phyloP scores from a whole-genome alignment of 2,888 invertebrate genomes.

The Macropis europaea region DNA sequence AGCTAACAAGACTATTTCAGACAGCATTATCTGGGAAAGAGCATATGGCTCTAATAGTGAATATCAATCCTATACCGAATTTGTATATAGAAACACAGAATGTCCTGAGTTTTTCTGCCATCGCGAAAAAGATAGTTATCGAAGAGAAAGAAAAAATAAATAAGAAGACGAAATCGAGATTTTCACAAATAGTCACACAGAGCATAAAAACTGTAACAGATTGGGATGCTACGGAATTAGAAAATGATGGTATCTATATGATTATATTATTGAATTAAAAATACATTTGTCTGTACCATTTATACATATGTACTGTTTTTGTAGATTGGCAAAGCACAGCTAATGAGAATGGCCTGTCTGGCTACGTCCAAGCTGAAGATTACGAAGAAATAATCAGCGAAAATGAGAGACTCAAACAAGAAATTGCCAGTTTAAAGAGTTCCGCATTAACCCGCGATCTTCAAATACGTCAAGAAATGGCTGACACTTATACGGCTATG shows the following conservation, averaged over 20 bases:
- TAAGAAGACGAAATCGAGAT: conserved; percentile 66
- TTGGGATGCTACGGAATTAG: conserved; percentile 70
- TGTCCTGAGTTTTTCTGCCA: conserved; percentile 92
- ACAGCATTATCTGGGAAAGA: conserved; percentile 88
- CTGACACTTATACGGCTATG: conserved; percentile 68
- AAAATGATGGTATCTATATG: conserved; percentile 23
- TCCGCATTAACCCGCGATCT: conserved; percentile 68
- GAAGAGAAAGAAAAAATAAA: conserved; percentile 61
- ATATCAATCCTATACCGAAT: conserved; percentile 88
- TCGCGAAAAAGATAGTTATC: conserved; percentile 85
- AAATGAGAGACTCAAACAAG: conserved; percentile 69
- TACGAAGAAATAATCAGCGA: conserved; percentile 69
- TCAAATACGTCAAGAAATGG: conserved; percentile 73
- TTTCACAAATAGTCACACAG: conserved; percentile 72
- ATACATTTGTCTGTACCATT: neutral
- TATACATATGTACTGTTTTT: neutral
- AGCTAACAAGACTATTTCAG: conserved; percentile 93
- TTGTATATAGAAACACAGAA: conserved; percentile 93
- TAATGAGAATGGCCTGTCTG: conserved; percentile 12
- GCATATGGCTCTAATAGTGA: conserved; percentile 92
- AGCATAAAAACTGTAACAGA: conserved; percentile 70
- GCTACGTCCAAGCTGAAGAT: conserved; percentile 56
- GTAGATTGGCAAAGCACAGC: conserved; percentile 39
- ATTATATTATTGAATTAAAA: neutral
- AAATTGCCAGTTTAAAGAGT: conserved; percentile 67